Conservation (phyloP, 2,888 invertebrate genomes). For the Busseola fusca region DNA sequence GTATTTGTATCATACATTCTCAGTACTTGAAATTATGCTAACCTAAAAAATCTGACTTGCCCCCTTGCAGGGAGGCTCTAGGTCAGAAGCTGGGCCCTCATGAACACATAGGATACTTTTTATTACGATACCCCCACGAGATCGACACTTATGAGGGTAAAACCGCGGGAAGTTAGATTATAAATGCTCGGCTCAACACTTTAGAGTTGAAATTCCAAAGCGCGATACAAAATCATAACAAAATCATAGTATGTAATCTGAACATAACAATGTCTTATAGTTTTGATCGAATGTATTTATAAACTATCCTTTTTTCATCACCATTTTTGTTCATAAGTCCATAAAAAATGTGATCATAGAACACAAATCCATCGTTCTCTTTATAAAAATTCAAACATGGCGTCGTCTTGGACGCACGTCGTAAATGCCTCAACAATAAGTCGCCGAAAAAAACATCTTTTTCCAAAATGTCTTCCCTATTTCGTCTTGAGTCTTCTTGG, state of each 20-base stretch:
- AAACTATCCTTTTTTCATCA: constrained; percentile 32
- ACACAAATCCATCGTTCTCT: constrained; percentile 54
- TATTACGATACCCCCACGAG: too few species aligned
- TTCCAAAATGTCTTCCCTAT: constrained; percentile 28
- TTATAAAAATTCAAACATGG: constrained; percentile 34
- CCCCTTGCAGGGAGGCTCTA: too few species aligned
- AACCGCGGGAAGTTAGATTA: too few species aligned
- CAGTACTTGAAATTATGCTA: too few species aligned
- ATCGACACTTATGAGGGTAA: too few species aligned
- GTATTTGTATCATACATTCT: too few species aligned
- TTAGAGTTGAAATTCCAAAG: too few species aligned
- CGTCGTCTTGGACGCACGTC: constrained; percentile 10
- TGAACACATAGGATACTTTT: too few species aligned
- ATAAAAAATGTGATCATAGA: constrained; percentile 57
- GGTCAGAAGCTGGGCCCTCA: too few species aligned
- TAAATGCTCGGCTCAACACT: too few species aligned
- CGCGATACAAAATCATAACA: background rate
- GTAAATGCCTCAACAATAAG: constrained; percentile 39
- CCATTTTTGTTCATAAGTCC: constrained; percentile 54
- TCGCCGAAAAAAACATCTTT: constrained; percentile 47
- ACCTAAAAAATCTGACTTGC: too few species aligned
- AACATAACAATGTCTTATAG: constrained; percentile 28
- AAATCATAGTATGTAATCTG: background rate
- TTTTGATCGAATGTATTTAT: constrained; percentile 50
- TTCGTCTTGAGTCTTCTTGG: constrained; percentile 10